These are phyloP conservation scores for Macrobrachium nipponense DNA, from an alignment of 1,140 invertebrate species.

Conservation along the genomic window DNA sequence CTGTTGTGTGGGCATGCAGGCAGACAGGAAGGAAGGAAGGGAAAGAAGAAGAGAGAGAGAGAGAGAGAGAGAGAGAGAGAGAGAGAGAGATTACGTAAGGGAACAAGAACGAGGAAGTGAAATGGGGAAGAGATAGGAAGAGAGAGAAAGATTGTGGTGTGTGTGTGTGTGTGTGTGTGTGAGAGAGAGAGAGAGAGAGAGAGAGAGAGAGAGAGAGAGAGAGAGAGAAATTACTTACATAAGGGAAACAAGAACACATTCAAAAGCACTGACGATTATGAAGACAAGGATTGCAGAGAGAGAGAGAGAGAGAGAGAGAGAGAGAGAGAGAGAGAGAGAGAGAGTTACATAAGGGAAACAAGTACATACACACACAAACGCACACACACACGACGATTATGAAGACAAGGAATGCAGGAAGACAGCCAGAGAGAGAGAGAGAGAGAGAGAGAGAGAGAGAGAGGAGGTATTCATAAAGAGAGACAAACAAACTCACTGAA, in stretches of 20 bases:
- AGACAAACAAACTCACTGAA: no score
- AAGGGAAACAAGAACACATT: no score
- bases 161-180: not conserved
- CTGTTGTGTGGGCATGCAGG: not conserved
- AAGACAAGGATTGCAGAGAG: no score
- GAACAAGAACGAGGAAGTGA: not conserved
- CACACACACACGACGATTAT: no score
- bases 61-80: not conserved
- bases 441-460: slow-evolving; percentile 2
- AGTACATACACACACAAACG: not conserved
- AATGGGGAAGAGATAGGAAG: not conserved
- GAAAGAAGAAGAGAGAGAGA: not conserved
- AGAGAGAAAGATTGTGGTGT: not conserved
- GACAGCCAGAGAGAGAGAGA: not conserved
- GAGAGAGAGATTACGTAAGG: not conserved
- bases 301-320: not conserved
- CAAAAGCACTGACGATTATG: no score
- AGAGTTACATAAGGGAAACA: not conserved
- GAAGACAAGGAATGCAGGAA: no score
- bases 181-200: not conserved
- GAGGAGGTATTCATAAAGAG: no score
- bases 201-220: not conserved
- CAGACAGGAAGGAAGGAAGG: not conserved
- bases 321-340: not conserved
- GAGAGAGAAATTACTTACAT: not conserved